Evolutionary conservation across 2,113 vertebrate species (phyloP), one percentile per base, ranked within the genome.

Genomic region (Phyllopteryx taeniolatus): DNA sequence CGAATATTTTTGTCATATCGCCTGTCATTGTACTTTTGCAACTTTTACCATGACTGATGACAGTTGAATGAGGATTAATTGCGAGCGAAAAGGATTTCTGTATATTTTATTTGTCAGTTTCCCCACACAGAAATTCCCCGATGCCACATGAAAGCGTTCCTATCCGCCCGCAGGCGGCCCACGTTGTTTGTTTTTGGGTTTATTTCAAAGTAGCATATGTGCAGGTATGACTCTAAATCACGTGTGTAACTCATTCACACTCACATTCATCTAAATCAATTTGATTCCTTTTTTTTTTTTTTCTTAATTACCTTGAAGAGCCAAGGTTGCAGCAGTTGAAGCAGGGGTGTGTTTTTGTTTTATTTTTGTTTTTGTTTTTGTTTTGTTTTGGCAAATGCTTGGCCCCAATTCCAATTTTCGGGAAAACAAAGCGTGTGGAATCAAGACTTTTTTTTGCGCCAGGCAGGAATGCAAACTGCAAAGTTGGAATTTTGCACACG

Each of bases 401-500:
- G 75, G 78, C 65, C 53, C 56, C 68, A 75, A 84, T 77, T 83
- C 77, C 85, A 86, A 85, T 82, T 82, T 67, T 69, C 77, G 77
- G 79, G 27, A 33, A 76, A 84, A 89, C 86, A 11, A 84, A 89
- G 79, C 83, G 75, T 86, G 88, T 79, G 81, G 78, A 88, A 74
- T 83, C 57, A 80, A 79, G 80, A 80, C 33, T 71, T 81, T 79
- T 39, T 39, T 39, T 77, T 84, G 68, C 80, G 79, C 75, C 83
- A 56, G 66, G 75, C 79, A 74, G 83, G 89, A 91, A 83, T 90
- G 87, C 80, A 80, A 81, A 72, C 79, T 69, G 83, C 65, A 76
- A 75, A 85, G 71, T 75, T 79, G 88, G 83, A 90, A 88, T 90
- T 83, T 86, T 87, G 75, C 79, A 86, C 68, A n/a, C 78, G 76